Conservation (phyloP, 2,797 vertebrate species). For the Cossypha niveicapilla region DNA sequence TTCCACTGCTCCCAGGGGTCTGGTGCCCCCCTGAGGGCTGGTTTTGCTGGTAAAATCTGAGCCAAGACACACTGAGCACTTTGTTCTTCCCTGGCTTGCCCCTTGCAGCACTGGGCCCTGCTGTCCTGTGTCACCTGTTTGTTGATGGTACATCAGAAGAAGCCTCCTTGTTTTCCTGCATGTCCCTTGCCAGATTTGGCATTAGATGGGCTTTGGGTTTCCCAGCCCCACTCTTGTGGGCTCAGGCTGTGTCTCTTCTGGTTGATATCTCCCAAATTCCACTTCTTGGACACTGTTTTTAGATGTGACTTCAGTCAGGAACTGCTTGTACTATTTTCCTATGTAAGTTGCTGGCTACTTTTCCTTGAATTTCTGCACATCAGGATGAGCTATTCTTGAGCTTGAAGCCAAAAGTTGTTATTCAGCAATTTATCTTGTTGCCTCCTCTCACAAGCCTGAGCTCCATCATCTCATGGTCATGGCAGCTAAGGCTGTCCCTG, state of each 20-base stretch:
- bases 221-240: background rate
- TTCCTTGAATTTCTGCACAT: background rate
- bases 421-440: background rate
- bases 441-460: background rate
- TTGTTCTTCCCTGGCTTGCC: background rate
- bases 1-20: background rate
- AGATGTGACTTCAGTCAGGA: background rate
- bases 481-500: background rate
- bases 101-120: background rate
- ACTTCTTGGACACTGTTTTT: background rate
- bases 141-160: background rate
- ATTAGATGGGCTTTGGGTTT: background rate
- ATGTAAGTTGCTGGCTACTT: background rate
- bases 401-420: background rate
- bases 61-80: background rate
- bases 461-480: background rate
- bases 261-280: background rate
- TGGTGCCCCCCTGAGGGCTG: background rate
- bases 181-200: background rate
- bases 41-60: background rate
- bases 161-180: background rate
- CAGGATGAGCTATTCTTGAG: background rate
- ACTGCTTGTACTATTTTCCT: background rate
- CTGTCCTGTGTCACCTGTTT: background rate
- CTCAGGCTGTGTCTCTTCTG: background rate